Percentiles rank a stretch among this genome's conserved stretches.
Conservation (phyloP, 2,888 invertebrate species). For the Drosophila tripunctata region DNA sequence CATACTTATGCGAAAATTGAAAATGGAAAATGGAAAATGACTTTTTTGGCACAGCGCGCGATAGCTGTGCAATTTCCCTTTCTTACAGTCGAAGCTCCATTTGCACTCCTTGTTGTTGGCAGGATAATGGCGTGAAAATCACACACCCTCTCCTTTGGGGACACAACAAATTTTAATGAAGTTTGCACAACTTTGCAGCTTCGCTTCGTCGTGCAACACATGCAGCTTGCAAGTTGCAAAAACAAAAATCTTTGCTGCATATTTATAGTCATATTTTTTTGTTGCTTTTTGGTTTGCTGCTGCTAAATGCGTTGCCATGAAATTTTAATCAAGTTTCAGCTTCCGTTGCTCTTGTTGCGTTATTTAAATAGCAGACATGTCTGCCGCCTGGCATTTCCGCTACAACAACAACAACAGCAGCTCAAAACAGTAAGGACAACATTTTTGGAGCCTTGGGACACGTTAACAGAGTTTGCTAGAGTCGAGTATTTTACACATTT, state of each 20-base stretch:
- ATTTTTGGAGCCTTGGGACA: constrained; percentile 47
- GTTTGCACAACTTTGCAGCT: constrained; percentile 56
- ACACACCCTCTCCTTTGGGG: constrained; percentile 34
- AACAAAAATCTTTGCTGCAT: constrained; percentile 51
- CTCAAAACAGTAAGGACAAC: constrained; percentile 17
- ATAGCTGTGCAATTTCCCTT: constrained; percentile 53
- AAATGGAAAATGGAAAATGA: constrained; percentile 25
- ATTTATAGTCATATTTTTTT: constrained; percentile 26
- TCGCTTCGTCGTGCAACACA: constrained; percentile 16
- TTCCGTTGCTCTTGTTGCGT: constrained; percentile 52
- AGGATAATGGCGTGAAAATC: constrained; percentile 43
- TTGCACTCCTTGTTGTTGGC: constrained; percentile 10
- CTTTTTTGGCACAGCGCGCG: constrained; percentile 30
- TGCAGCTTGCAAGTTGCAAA: constrained; percentile 21
- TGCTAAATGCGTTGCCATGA: constrained; percentile 72
- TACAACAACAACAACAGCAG: constrained; percentile 18
- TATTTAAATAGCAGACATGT: constrained; percentile 71
- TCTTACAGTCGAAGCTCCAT: constrained; percentile 20
- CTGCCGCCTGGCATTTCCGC: constrained; percentile 70
- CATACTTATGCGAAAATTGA: constrained; percentile 27
- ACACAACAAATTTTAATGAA: constrained; percentile 52
- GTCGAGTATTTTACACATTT: not conserved
- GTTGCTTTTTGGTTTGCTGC: constrained; percentile 2
- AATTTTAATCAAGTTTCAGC: constrained; percentile 74
- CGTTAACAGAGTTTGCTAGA: not conserved